Conservation (phyloP, 2,113 vertebrate species). For the Neodon shergylaensis region DNA sequence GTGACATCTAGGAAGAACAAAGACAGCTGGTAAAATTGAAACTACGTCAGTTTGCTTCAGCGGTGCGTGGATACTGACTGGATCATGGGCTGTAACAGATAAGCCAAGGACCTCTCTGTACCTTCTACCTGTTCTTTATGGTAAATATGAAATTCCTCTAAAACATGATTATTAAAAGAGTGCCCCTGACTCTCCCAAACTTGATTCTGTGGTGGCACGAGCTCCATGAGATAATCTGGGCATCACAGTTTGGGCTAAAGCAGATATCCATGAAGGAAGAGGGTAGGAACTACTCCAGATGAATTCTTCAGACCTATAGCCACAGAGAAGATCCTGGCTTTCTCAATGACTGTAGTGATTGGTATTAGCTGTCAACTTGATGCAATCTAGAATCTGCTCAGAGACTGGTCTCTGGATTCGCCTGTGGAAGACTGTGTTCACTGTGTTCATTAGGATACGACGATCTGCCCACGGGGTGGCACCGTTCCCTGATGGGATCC, state of each 20-base stretch:
- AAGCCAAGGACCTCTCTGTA: neutral
- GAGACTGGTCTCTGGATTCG: neutral
- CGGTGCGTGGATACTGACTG: neutral
- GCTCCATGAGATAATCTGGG: too few relatives aligned
- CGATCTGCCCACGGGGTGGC: neutral
- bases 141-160: neutral
- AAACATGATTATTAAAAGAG: constrained; percentile 10
- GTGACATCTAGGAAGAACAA: neutral
- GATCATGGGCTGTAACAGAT: neutral
- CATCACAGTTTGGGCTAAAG: neutral
- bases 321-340: neutral
- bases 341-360: neutral
- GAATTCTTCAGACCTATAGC: neutral
- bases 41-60: neutral
- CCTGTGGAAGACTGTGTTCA: neutral
- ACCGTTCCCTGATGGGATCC: neutral
- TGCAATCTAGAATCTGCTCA: too few relatives aligned
- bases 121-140: neutral
- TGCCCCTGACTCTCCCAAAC: neutral
- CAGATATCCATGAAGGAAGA: neutral
- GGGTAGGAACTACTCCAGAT: neutral
- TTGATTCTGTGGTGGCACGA: too few relatives aligned
- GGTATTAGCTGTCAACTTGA: neutral
- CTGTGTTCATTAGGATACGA: neutral
- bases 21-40: neutral